Evolutionary conservation across 2,888 invertebrate genomes (phyloP), one percentile per base, ranked within the genome.

Genomic region (Lottia gigantea): DNA sequence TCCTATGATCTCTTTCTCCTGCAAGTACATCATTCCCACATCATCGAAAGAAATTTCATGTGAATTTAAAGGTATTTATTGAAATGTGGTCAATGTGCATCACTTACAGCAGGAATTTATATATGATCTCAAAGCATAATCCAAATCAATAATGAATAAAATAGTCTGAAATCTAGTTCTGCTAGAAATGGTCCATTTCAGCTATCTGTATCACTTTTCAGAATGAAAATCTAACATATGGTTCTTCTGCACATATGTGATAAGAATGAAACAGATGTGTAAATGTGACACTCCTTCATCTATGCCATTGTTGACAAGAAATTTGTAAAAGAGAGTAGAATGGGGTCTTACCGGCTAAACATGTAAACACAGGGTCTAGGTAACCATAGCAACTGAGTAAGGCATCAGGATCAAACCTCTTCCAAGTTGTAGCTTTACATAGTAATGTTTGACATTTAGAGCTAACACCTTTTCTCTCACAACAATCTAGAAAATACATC

Each of bases 1-100:
- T 25, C 4, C 66, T 66, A 66, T 70, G 70, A 55, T 70, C 61
- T 6, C 55, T 26, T 11, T 64, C 65, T 23, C 70, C 70, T 70
- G 62, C 23, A 62, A 19, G 45, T 46, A 61, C 16, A 55, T 26
- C 31, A 31, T 4, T 31, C 31, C n/a, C n/a, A n/a, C n/a, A n/a
- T n/a, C n/a, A n/a, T n/a, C n/a, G n/a, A n/a, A n/a, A n/a, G n/a
- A n/a, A n/a, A n/a, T n/a, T n/a, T n/a, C n/a, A n/a, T n/a, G n/a
- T n/a, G n/a, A n/a, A n/a, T n/a, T n/a, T n/a, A n/a, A 31, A 4
- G 31, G 3, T 31, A 31, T 31, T 4, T 31, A 31, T 31, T 2
- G 31, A 31, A 31, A 4, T 31, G 31, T 31, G 6, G 2, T 6
- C 31, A 31, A 31, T 31, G 6, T 31, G 6, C 31, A 31, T 6